Conservation (phyloP, 2,888 invertebrate species). For the Scaptomyza polygonia region DNA sequence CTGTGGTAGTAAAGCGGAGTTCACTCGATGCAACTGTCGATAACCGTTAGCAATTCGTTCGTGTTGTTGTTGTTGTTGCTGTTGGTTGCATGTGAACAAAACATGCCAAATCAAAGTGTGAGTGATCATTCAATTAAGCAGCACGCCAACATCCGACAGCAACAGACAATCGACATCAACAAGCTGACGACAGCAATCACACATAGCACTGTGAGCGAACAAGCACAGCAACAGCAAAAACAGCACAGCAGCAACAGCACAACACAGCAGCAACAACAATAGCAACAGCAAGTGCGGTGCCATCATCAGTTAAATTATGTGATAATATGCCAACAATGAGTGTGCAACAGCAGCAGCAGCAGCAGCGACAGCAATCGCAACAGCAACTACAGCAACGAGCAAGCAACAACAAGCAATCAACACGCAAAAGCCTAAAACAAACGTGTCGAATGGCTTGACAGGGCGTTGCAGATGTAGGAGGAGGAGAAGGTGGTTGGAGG, state of each 20-base stretch:
- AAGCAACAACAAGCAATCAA: conserved; percentile 66
- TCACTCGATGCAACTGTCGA: conserved; percentile 65
- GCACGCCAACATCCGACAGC: conserved; percentile 71
- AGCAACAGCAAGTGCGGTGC: conserved; percentile 55
- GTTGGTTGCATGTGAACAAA: conserved; percentile 70
- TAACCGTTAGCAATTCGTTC: conserved; percentile 66
- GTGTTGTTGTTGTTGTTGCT: conserved; percentile 23
- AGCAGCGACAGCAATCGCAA: conserved; percentile 30
- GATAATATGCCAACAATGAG: conserved; percentile 81
- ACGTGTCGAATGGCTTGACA: conserved; percentile 58
- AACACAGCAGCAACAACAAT: conserved; percentile 28
- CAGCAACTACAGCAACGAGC: conserved; percentile 39
- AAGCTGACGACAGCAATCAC: conserved; percentile 57
- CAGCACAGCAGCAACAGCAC: conserved; percentile 30
- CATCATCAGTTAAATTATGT: conserved; percentile 81
- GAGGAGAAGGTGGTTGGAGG: background rate
- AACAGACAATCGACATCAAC: conserved; percentile 26
- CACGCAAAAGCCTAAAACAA: conserved; percentile 78
- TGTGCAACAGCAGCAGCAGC: conserved; percentile 71
- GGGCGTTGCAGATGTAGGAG: background rate
- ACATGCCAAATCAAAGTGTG: conserved; percentile 77
- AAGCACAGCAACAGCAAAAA: conserved; percentile 34
- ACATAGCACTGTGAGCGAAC: conserved; percentile 54
- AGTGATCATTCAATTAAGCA: conserved; percentile 79
- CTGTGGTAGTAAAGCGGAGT: conserved; percentile 43